Conservation (phyloP, 2,797 vertebrate genomes). For the Parambassis ranga region DNA sequence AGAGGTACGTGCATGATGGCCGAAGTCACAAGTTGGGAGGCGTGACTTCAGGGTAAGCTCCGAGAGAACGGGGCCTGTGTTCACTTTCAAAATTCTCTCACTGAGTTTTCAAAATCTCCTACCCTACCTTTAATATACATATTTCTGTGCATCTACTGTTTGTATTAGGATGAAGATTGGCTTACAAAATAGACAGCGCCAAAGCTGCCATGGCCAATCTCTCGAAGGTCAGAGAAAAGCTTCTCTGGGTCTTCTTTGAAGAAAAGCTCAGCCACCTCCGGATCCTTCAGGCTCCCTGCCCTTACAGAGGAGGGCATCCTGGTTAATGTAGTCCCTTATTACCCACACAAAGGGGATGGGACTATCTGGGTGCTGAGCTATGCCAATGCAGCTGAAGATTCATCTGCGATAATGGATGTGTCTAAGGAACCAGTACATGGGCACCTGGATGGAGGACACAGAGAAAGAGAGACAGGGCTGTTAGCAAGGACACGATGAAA, state of each 20-base stretch:
- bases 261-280: slow-evolving; percentile 96
- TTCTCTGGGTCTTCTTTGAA: slow-evolving; percentile 99
- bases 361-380: slow-evolving; percentile 93
- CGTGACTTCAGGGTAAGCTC: too few relatives aligned
- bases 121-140: too few relatives aligned
- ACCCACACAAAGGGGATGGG: slow-evolving; percentile 73
- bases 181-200: slow-evolving; percentile 99
- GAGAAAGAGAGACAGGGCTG: background rate
- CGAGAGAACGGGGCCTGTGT: too few relatives aligned
- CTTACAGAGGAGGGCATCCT: slow-evolving; percentile 98
- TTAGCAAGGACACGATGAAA: slow-evolving; percentile 18
- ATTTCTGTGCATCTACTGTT: background rate
- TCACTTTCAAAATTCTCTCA: too few relatives aligned
- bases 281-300: slow-evolving; percentile 98
- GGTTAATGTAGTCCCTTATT: slow-evolving; percentile 72
- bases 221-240: slow-evolving; percentile 95
- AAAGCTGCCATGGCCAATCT: slow-evolving; percentile 99
- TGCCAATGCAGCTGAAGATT: slow-evolving; percentile 84
- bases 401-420: slow-evolving; percentile 91
- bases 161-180: slow-evolving; percentile 15
- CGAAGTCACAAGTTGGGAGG: too few relatives aligned
- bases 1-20: too few relatives aligned
- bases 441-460: slow-evolving; percentile 69
- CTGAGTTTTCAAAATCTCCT: too few relatives aligned
- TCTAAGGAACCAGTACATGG: slow-evolving; percentile 79